Conservation (phyloP, 2,888 invertebrate species). For the Sphinx pinastri region DNA sequence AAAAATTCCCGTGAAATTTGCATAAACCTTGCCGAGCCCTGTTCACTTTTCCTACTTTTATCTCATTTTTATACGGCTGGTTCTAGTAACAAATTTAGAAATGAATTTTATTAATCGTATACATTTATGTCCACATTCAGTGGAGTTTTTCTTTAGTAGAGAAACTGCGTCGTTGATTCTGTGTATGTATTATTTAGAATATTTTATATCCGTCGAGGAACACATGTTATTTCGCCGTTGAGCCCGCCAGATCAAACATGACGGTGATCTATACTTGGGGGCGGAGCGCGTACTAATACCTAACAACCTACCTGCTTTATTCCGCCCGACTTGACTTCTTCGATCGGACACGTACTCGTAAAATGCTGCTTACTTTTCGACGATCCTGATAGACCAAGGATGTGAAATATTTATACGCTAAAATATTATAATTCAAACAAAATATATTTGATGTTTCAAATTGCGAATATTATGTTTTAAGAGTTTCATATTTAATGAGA, state of each 20-base stretch:
- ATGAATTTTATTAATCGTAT: constrained; percentile 48
- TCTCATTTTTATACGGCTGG: constrained; percentile 61
- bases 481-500: no score
- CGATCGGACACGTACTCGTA: constrained; percentile 17
- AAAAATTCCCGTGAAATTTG: constrained; percentile 76
- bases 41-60: constrained; percentile 68
- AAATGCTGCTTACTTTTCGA: constrained; percentile 11
- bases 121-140: constrained; percentile 32
- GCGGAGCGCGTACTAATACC: constrained; percentile 35
- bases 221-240: constrained; percentile 52
- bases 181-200: constrained; percentile 44
- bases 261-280: constrained; percentile 46
- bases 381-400: neutral
- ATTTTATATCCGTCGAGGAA: constrained; percentile 42
- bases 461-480: no score
- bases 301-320: constrained; percentile 33
- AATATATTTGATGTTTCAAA: no score
- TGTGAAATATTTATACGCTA: neutral
- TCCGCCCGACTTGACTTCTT: constrained; percentile 38
- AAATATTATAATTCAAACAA: neutral
- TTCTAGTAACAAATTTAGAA: constrained; percentile 65
- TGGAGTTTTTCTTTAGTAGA: neutral
- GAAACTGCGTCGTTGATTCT: neutral
- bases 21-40: constrained; percentile 73
- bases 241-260: constrained; percentile 51